Evolutionary conservation across 92 coral and sea anemone species (phyloP).

Genomic region (Phenganax stokvisi): DNA sequence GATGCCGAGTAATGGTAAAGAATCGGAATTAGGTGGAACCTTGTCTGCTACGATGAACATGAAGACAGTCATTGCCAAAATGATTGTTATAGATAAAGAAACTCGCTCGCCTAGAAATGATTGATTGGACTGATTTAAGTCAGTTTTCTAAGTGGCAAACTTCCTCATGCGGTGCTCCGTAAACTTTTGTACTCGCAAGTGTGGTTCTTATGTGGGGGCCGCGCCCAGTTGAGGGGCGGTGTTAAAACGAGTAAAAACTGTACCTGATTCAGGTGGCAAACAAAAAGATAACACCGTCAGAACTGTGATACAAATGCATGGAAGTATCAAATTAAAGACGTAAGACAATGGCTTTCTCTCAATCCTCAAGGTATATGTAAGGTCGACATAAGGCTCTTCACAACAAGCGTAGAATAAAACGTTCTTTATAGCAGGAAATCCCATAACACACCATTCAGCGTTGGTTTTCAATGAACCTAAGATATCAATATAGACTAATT

Average conservation of each 20-base stretch:
- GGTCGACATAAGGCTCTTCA: constrained; percentile 45
- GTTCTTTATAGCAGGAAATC: constrained; percentile 43
- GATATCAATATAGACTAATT: not conserved
- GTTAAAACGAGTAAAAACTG: not conserved
- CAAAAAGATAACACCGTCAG: constrained; percentile 48
- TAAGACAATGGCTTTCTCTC: constrained; percentile 49
- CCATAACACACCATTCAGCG: constrained; percentile 48
- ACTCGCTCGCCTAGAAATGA: constrained; percentile 47
- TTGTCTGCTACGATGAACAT: constrained; percentile 54
- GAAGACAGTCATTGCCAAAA: constrained; percentile 51
- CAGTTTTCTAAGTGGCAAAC: too few species aligned
- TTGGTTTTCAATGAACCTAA: constrained; percentile 40
- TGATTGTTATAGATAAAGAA: constrained; percentile 49
- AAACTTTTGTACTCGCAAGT: too few species aligned
- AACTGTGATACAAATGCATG: constrained; percentile 44
- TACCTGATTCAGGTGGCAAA: constrained; percentile 56
- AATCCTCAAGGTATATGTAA: constrained; percentile 45
- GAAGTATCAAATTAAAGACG: constrained; percentile 46
- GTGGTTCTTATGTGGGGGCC: too few species aligned
- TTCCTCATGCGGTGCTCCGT: not conserved
- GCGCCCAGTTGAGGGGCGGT: too few species aligned
- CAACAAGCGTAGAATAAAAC: constrained; percentile 43
- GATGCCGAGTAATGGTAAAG: constrained; percentile 47
- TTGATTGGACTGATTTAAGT: too few species aligned
- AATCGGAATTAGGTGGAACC: constrained; percentile 52